These are phyloP conservation scores for Burhinus oedicnemus DNA, from an alignment of 2,113 vertebrate species.

Conservation along the genomic window DNA sequence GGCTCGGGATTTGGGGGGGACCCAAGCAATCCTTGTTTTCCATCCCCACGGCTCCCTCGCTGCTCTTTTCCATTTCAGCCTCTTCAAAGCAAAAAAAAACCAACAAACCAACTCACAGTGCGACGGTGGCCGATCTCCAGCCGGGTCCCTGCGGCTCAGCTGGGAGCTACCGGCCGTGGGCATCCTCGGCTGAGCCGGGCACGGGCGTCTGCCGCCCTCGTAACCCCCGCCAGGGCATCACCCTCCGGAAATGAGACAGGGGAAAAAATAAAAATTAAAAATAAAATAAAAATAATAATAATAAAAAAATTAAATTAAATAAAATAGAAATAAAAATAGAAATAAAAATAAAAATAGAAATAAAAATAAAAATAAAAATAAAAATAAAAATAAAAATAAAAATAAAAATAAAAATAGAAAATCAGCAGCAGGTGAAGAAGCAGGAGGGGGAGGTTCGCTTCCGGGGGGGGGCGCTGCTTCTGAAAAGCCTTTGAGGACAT, in stretches of 20 bases:
- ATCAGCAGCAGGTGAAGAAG: neutral
- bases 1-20: neutral
- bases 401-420: neutral
- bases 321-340: too few relatives aligned
- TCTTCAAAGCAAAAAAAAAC: neutral
- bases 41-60: neutral
- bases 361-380: too few relatives aligned
- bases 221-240: neutral
- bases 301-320: too few relatives aligned
- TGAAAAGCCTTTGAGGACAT: rapidly evolving
- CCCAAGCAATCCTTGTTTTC: neutral
- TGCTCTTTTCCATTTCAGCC: neutral
- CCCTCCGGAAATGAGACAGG: neutral
- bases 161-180: rapidly evolving
- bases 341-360: too few relatives aligned
- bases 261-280: too few relatives aligned
- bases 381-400: too few relatives aligned
- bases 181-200: neutral
- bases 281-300: too few relatives aligned
- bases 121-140: neutral
- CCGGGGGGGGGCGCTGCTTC: too few relatives aligned
- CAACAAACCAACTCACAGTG: rapidly evolving
- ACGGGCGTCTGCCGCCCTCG: rapidly evolving
- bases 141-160: rapidly evolving
- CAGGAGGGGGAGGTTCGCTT: neutral